Percentiles rank a stretch among this genome's conserved stretches.
Conservation (phyloP, 1,140 invertebrate species). For the Lepidostoma basale region DNA sequence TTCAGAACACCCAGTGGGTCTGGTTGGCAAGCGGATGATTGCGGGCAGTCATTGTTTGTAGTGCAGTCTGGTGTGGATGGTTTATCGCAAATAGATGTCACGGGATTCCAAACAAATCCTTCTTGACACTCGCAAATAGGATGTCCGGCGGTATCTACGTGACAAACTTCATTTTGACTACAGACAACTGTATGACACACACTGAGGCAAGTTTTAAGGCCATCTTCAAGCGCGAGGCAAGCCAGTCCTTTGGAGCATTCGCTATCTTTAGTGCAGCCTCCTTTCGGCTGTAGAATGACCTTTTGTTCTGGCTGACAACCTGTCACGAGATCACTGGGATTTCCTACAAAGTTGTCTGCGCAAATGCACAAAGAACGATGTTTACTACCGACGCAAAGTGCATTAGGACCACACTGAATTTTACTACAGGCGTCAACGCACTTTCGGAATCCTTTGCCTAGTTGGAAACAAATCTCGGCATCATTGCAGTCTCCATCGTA, state of each 20-base stretch:
- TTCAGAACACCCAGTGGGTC: slow-evolving; percentile 86
- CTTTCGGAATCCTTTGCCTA: slow-evolving; percentile 75
- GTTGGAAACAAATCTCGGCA: slow-evolving; percentile 85
- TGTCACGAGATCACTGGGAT: slow-evolving; percentile 75
- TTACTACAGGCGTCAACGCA: slow-evolving; percentile 87
- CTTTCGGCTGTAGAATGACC: slow-evolving; percentile 54
- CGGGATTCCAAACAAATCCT: slow-evolving; percentile 81
- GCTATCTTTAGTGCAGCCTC: slow-evolving; percentile 69
- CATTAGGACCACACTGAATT: slow-evolving; percentile 88
- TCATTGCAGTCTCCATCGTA: slow-evolving; percentile 81
- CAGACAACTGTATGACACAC: slow-evolving; percentile 80
- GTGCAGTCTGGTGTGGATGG: slow-evolving; percentile 83
- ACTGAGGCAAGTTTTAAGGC: slow-evolving; percentile 72
- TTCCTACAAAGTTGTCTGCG: slow-evolving; percentile 77
- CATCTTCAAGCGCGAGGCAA: slow-evolving; percentile 63
- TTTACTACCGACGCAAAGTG: slow-evolving; percentile 80
- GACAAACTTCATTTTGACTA: slow-evolving; percentile 80
- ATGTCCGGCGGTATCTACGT: slow-evolving; percentile 66
- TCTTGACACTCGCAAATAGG: slow-evolving; percentile 79
- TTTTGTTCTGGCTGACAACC: slow-evolving; percentile 76
- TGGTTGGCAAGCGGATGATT: slow-evolving; percentile 72
- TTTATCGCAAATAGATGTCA: slow-evolving; percentile 79
- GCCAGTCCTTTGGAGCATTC: slow-evolving; percentile 74
- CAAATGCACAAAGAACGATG: slow-evolving; percentile 87
- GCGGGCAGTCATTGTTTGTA: slow-evolving; percentile 72